phyloP scores from a whole-genome alignment of 53 echinoderm and acorn worm species.

The Arbacia lixula region DNA sequence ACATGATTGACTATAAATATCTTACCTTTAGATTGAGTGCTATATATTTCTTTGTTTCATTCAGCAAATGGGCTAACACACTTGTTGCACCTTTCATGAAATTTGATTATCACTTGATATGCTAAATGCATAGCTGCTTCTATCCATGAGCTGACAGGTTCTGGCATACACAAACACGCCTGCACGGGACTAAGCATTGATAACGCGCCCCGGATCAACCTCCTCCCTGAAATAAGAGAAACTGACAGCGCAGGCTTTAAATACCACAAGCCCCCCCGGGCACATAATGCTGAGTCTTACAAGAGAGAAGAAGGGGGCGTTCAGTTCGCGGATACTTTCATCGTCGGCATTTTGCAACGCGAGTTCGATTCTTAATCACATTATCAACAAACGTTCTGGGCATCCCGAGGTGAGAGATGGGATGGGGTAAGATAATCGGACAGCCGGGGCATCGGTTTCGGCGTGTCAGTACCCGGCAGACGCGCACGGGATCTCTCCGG shows the following conservation, averaged over 20 bases:
- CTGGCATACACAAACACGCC: neutral
- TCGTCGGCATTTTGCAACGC: constrained; percentile 11
- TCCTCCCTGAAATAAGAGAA: constrained; percentile 18
- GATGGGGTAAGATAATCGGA: constrained; percentile 27
- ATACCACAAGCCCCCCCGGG: constrained; percentile 8
- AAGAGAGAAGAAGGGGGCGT: neutral
- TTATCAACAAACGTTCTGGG: constrained; percentile 27
- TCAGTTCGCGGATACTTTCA: constrained; percentile 11
- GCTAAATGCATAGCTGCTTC: no score
- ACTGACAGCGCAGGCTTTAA: constrained; percentile 24
- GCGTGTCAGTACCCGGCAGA: constrained; percentile 11
- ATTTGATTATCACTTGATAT: no score
- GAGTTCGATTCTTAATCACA: constrained; percentile 31
- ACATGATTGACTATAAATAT: no score
- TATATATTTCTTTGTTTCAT: no score
- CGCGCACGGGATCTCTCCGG: no score
- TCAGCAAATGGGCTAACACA: no score
- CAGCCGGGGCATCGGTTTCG: constrained; percentile 20
- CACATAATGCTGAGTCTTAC: constrained; percentile 2
- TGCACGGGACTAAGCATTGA: neutral
- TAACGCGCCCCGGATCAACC: neutral
- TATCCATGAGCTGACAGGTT: no score
- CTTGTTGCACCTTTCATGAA: no score
- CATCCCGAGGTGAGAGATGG: constrained; percentile 23
- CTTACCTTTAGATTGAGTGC: no score